Base-by-base conservation (phyloP, 2,113 vertebrate species). In the Plecturocebus donacophilus region DNA sequence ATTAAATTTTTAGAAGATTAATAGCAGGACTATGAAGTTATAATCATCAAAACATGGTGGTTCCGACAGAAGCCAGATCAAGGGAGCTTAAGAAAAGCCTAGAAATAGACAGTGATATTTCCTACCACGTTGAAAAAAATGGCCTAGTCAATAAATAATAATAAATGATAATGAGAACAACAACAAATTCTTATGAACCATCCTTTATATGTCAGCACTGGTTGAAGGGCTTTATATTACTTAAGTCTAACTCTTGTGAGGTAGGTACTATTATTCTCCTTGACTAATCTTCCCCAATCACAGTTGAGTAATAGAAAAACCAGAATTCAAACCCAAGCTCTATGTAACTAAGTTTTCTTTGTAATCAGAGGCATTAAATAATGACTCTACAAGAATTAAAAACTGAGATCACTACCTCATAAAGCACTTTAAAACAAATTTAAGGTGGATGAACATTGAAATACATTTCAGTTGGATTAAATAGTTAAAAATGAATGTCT, bases 41-140 rank as follows among this genome's bases (percentile, higher is more conserved):
- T 76, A 61, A 95, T 73, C 49, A 81, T 79, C 85, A 83, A 91
- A 91, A 82, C 68, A 42, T 52, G 76, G 27, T 87, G 7, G 10
- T 96, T 32, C 32, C 86, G 17, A 83, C 32, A 21, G 84, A 96
- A 97, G 54, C 27, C 42, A 98, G 40, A 89, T 25, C 54, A 95
- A 71, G 58, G 23, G 6, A 80, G 70, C 19, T 71, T 93, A 79
- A 30, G 79, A 38, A 95, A 80, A 61, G 9, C 66, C 58, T 61
- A 89, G 14, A 77, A 12, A 85, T 6, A 94, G 42, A 86, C 42
- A 7, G 3, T 71, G 21, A 8, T 82, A 49, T 68, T 95, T 80
- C 47, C 42, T 86, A 79, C 49, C 8, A 88, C 58, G 6, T 66
- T 42, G 45, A 91, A 92, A 75, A 75, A 20, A 54, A 71, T n/a